Evolutionary conservation across 2,113 vertebrate genomes (phyloP).

Genomic region (Pterocles gutturalis): DNA sequence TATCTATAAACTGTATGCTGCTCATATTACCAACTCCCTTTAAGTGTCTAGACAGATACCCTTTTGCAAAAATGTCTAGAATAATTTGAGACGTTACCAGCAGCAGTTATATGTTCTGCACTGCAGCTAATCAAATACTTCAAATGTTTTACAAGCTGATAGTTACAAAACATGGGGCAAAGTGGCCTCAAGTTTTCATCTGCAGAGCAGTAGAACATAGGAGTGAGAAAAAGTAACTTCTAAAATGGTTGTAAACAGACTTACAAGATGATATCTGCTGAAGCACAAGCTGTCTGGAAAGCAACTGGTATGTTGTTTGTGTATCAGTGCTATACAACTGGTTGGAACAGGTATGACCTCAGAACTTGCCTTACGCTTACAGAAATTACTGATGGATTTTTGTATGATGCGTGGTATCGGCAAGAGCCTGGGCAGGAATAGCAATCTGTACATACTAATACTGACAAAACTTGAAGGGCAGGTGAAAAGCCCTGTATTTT

Average conservation of each 20-base stretch:
- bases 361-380: background rate
- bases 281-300: background rate
- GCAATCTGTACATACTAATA: background rate
- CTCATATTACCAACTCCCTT: background rate
- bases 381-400: background rate
- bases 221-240: background rate
- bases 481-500: background rate
- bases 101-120: background rate
- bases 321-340: background rate
- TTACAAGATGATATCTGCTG: background rate
- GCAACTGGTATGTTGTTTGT: background rate
- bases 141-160: background rate
- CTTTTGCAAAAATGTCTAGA: background rate
- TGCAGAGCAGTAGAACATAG: background rate
- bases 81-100: background rate
- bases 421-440: background rate
- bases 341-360: background rate
- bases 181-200: background rate
- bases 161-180: background rate
- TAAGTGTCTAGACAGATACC: background rate
- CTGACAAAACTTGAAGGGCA: background rate
- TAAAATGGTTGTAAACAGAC: background rate
- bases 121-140: background rate
- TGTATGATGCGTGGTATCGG: background rate
- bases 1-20: background rate